Conservation (phyloP, 1,140 invertebrate species). For the Platorchestia sp. region DNA sequence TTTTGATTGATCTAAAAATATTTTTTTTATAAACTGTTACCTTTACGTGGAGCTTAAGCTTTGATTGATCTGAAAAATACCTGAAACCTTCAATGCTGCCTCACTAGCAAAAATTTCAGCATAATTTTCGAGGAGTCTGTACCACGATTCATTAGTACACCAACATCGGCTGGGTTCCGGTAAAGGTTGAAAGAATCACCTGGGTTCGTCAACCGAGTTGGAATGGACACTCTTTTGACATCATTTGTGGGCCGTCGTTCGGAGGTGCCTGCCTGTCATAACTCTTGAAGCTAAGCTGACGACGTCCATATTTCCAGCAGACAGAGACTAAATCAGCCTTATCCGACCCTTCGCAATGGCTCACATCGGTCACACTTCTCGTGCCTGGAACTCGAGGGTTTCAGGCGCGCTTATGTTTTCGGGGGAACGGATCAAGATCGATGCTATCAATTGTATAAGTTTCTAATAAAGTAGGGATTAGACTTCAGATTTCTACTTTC, state of each 20-base stretch:
- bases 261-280: conserved; percentile 16
- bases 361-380: conserved; percentile 12
- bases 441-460: not conserved
- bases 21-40: too few relatives aligned
- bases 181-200: not conserved
- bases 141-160: not conserved
- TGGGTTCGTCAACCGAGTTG: not conserved
- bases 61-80: too few relatives aligned
- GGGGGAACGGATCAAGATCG: not conserved
- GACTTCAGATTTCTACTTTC: not conserved
- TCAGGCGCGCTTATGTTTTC: not conserved
- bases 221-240: not conserved
- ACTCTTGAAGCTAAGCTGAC: conserved; percentile 40
- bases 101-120: too few relatives aligned
- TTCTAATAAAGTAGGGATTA: not conserved
- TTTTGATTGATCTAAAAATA: too few relatives aligned
- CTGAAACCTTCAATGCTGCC: too few relatives aligned
- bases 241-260: not conserved
- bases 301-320: conserved; percentile 42
- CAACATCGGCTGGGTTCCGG: not conserved
- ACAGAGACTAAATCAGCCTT: conserved; percentile 48
- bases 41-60: too few relatives aligned
- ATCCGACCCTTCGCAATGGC: not conserved
- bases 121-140: not conserved
- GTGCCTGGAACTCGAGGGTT: not conserved